Evolutionary conservation across 1,140 invertebrate species (phyloP), one percentile per base, ranked within the genome.

Genomic region (Ceratina japonica): DNA sequence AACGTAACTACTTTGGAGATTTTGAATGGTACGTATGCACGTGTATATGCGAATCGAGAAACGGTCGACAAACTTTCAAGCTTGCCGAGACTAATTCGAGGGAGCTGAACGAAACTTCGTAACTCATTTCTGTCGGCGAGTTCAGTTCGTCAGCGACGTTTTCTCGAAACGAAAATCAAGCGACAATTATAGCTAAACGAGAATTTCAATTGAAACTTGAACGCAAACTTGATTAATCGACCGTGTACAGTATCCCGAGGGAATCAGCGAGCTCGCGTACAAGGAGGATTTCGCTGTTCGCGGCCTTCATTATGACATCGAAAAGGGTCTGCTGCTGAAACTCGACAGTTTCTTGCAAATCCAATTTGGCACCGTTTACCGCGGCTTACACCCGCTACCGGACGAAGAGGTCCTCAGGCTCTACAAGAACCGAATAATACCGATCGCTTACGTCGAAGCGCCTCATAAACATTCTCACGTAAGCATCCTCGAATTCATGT

Each of bases 291-390:
- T 98, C 94, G 97, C 98, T 20, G 97, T 99, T 7, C 94, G 98
- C 74, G 98, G 98, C 72, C 94, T 99, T 10, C 98, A 99, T 93
- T 99, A 98, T 94, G 98, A 99, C 91, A 97, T 99, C 88, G 96
- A 98, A 91, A 98, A 98, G 92, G 98, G 98, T 49, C 91, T 99
- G n/a, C 93, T 99, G 18, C 93, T 99, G 83, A 99, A 99, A 93
- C 94, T 99, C 84, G 98, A 99, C 93, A 97, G 97, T 20, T 99
- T 99, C 92, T 94, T 99, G 82, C 97, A 99, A 94, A 98, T 99
- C 85, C 98, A 99, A 91, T 94, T 98, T 89, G 98, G 97, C 54
- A 96, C 97, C 51, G 98, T 99, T n/a, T 99, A 98, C 90, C 94
- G 97, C 87, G 97, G 98, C 8, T 91, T 97, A 18, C 96, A 95